Evolutionary conservation across 2,888 invertebrate genomes (phyloP).

Genomic region (Rhogogaster chlorosoma): DNA sequence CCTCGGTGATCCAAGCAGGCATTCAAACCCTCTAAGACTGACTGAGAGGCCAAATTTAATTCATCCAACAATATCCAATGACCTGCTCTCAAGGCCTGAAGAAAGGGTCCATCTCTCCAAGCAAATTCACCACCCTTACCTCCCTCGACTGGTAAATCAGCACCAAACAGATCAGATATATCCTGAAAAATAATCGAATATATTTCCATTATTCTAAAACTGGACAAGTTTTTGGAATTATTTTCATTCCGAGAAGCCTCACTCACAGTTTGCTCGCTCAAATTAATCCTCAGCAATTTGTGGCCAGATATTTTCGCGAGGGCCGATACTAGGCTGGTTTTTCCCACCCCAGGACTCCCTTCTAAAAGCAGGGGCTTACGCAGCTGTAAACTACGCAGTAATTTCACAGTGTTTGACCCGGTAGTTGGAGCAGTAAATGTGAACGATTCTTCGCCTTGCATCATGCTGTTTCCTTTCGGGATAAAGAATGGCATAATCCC

Average conservation of each 20-base stretch:
- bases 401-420: conserved; percentile 88
- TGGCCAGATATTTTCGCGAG: conserved; percentile 92
- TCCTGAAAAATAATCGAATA: conserved; percentile 81
- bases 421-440: conserved; percentile 90
- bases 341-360: conserved; percentile 99
- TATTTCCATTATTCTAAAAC: neutral
- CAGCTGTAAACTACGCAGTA: conserved; percentile 93
- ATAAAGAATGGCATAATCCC: conserved; percentile 91
- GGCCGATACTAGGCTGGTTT: conserved; percentile 96
- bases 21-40: conserved; percentile 98
- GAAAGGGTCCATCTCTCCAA: conserved; percentile 97
- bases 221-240: neutral
- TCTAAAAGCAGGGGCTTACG: conserved; percentile 96
- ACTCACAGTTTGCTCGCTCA: conserved; percentile 98
- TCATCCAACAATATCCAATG: conserved; percentile 99
- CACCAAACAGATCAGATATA: conserved; percentile 98
- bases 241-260: neutral
- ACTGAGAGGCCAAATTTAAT: conserved; percentile 98
- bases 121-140: conserved; percentile 92
- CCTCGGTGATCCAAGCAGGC: conserved; percentile 99
- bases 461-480: conserved; percentile 77
- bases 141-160: conserved; percentile 97
- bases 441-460: conserved; percentile 78
- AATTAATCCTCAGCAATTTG: conserved; percentile 94
- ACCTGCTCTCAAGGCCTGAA: conserved; percentile 94